These are phyloP conservation scores for Aradophagus sp. DNA, from an alignment of 1,140 invertebrate genomes.

Conservation along the genomic window DNA sequence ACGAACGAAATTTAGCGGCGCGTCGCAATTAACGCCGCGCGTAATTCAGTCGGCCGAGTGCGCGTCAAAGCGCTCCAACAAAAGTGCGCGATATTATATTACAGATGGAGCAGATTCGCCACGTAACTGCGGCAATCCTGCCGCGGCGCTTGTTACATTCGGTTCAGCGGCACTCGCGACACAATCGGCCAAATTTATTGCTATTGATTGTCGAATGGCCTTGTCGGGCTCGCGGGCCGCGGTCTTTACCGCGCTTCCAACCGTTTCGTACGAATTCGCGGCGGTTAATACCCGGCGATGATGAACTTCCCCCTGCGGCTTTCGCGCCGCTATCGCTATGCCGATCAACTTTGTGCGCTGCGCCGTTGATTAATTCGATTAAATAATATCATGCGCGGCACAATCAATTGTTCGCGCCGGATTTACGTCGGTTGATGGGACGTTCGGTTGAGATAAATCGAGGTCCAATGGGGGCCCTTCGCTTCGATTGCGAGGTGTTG, in stretches of 20 bases:
- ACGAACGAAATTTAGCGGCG: slow-evolving; percentile 18
- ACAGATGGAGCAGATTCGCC: slow-evolving; percentile 29
- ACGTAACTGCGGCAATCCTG: slow-evolving; percentile 13
- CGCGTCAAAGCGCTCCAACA: slow-evolving; percentile 18
- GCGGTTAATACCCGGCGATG: slow-evolving; percentile 31
- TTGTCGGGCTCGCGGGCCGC: slow-evolving; percentile 26
- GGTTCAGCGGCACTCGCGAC: slow-evolving; percentile 36
- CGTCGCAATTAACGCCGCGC: slow-evolving; percentile 13
- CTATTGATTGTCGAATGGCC: slow-evolving; percentile 53
- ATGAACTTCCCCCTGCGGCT: slow-evolving; percentile 18
- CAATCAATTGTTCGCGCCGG: slow-evolving; percentile 5
- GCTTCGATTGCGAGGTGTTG: too few relatives aligned
- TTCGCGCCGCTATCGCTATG: background rate
- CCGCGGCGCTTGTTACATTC: slow-evolving; percentile 31
- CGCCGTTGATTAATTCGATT: slow-evolving; percentile 29
- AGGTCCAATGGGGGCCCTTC: too few relatives aligned
- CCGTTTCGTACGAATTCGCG: slow-evolving; percentile 34
- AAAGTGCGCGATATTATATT: slow-evolving; percentile 23
- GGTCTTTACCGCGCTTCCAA: slow-evolving; percentile 40
- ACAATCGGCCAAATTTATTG: slow-evolving; percentile 51
- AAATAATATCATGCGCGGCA: slow-evolving; percentile 24
- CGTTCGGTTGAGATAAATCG: too few relatives aligned
- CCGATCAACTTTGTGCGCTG: slow-evolving; percentile 18
- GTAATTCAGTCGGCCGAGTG: slow-evolving; percentile 6
- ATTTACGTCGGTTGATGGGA: slow-evolving; percentile 6